These are phyloP conservation scores for Eueremaeus valkanovi DNA, from an alignment of 2,888 invertebrate species.

Conservation along the genomic window DNA sequence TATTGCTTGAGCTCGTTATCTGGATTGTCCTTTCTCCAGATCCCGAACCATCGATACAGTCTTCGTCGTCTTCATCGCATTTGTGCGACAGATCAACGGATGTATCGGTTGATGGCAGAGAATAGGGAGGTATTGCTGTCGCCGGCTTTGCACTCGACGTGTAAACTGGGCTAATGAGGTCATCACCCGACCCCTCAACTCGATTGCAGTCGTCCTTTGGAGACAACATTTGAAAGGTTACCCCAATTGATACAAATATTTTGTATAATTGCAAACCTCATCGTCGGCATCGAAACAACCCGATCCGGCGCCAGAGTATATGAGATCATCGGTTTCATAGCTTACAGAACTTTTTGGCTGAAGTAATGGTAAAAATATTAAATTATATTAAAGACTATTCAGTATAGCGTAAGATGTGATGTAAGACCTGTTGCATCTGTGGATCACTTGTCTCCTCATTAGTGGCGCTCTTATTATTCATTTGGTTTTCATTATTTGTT, in stretches of 20 bases:
- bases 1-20: conserved; percentile 34
- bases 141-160: conserved; percentile 58
- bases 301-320: conserved; percentile 85
- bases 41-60: conserved; percentile 74
- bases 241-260: too few species aligned
- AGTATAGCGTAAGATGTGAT: neutral
- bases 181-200: conserved; percentile 59
- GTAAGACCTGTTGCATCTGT: conserved; percentile 25
- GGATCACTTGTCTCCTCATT: neutral
- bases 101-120: conserved; percentile 49
- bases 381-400: too few species aligned
- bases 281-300: conserved; percentile 83
- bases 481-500: neutral
- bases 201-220: conserved; percentile 25
- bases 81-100: conserved; percentile 59
- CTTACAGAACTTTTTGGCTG: conserved; percentile 32
- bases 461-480: neutral
- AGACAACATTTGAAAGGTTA: too few species aligned
- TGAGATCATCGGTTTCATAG: conserved; percentile 71
- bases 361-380: too few species aligned
- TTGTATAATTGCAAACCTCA: conserved; percentile 44
- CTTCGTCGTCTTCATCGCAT: conserved; percentile 72
- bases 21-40: conserved; percentile 58
- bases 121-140: neutral
- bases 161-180: conserved; percentile 86